Conservation (phyloP, 2,797 vertebrate species). For the Somateria mollissima region DNA sequence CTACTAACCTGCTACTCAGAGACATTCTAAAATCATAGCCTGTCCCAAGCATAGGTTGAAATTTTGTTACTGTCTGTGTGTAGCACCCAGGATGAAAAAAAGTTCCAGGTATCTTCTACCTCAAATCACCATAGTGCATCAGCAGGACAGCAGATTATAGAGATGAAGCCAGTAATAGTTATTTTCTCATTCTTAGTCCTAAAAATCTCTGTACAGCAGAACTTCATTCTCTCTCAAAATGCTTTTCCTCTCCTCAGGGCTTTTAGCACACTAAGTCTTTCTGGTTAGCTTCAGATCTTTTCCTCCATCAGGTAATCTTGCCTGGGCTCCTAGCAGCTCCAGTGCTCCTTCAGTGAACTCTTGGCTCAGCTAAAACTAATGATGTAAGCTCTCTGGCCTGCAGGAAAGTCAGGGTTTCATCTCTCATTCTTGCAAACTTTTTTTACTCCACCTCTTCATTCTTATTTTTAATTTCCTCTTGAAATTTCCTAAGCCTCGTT, state of each 20-base stretch:
- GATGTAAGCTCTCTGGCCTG: constrained; percentile 30
- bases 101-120: not conserved
- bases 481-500: not conserved
- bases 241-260: not conserved
- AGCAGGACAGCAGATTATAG: not conserved
- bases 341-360: not conserved
- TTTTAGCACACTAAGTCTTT: not conserved
- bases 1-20: not conserved
- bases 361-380: constrained; percentile 5
- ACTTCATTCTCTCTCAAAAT: not conserved
- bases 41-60: not conserved
- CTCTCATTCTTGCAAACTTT: not conserved
- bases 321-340: not conserved
- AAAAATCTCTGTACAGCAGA: not conserved
- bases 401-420: constrained; percentile 16
- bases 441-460: not conserved
- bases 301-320: not conserved
- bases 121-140: not conserved
- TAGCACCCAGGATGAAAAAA: not conserved
- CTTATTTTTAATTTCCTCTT: constrained; percentile 5
- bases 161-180: not conserved
- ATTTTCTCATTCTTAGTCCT: not conserved
- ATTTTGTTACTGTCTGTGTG: not conserved
- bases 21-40: not conserved
- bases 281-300: not conserved